phyloP scores from a whole-genome alignment of 2,888 invertebrate species.

The Eilema griseolum region DNA sequence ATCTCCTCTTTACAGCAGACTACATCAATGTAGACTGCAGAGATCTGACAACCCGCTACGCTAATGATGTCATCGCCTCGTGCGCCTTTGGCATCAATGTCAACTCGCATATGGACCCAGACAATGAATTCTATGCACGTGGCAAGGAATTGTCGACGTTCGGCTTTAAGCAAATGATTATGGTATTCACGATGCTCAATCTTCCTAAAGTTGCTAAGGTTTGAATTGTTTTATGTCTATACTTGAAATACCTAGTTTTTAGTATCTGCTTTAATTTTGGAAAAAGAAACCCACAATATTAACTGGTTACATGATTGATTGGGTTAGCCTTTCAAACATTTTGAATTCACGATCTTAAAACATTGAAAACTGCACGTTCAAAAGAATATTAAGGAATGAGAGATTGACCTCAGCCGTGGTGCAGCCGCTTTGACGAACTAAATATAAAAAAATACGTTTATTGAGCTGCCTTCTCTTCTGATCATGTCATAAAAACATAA shows the following conservation, averaged over 20 bases:
- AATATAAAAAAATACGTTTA: no score
- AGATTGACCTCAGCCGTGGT: no score
- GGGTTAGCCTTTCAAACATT: no score
- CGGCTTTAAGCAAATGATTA: conserved; percentile 47
- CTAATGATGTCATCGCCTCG: conserved; percentile 85
- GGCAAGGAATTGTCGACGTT: conserved; percentile 79
- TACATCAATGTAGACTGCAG: conserved; percentile 71
- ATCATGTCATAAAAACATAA: no score
- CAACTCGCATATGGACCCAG: conserved; percentile 81
- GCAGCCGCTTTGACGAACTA: no score
- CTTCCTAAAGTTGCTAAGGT: conserved; percentile 54
- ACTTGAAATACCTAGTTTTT: background rate
- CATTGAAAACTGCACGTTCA: no score
- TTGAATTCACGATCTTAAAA: no score
- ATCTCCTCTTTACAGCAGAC: conserved; percentile 40
- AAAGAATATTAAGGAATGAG: no score
- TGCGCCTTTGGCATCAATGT: conserved; percentile 84
- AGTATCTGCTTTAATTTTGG: background rate
- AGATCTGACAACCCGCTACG: conserved; percentile 77
- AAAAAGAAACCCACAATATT: no score
- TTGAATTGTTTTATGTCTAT: conserved; percentile 3
- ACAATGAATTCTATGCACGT: conserved; percentile 85
- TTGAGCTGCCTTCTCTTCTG: no score
- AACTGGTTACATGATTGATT: background rate
- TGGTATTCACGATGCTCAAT: conserved; percentile 50